phyloP scores from a whole-genome alignment of 2,797 vertebrate genomes.

The Parotocinclus haroldoi region DNA sequence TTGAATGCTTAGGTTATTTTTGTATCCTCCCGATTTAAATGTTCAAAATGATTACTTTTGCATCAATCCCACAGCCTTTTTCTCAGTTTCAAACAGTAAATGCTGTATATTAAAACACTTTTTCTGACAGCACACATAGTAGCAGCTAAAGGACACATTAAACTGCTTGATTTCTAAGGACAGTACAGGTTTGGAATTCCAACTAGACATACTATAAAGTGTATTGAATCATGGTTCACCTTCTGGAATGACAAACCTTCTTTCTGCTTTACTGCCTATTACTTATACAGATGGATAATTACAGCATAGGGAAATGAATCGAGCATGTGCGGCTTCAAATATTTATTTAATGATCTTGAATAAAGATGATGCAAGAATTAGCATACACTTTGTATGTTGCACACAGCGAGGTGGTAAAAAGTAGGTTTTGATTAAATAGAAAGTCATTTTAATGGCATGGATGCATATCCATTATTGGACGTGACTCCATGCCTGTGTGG shows the following conservation, averaged over 20 bases:
- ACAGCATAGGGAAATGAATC: neutral
- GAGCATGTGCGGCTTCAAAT: conserved; percentile 58
- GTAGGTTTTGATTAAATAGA: conserved; percentile 1
- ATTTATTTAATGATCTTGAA: conserved; percentile 71
- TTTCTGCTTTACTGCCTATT: conserved; percentile 70
- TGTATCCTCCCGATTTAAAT: too few relatives aligned
- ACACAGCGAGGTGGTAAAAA: conserved; percentile 2
- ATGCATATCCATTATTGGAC: neutral
- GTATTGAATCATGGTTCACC: conserved; percentile 74
- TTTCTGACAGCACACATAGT: neutral
- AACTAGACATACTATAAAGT: conserved; percentile 37
- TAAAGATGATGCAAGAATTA: conserved; percentile 45
- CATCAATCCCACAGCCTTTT: too few relatives aligned
- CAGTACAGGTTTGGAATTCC: neutral
- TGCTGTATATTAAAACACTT: neutral
- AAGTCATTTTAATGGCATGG: neutral
- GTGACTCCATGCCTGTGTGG: neutral
- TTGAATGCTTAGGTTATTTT: too few relatives aligned
- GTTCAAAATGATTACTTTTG: too few relatives aligned
- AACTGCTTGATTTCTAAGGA: conserved; percentile 12
- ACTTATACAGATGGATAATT: conserved; percentile 63
- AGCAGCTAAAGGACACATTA: conserved; percentile 2
- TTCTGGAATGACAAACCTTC: conserved; percentile 60
- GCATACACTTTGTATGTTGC: conserved; percentile 12
- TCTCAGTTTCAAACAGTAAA: too few relatives aligned